Base-by-base conservation (phyloP, 2,797 vertebrate species). In the Notolepis coatsorum region DNA sequence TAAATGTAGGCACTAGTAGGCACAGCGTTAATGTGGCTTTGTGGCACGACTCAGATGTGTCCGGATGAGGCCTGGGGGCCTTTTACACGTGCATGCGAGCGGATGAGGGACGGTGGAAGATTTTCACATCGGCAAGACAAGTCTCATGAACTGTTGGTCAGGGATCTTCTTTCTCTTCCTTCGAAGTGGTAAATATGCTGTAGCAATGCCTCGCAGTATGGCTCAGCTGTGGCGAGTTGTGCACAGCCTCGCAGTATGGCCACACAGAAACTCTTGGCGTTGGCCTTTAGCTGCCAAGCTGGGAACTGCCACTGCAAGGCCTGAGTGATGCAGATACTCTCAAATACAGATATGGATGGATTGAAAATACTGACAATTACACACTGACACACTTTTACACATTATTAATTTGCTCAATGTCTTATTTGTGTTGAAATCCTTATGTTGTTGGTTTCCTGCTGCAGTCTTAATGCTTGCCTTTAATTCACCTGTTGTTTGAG, bases 1-100 rank as follows among this genome's bases (percentile, higher is more conserved):
- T 42, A 53, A 30, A 38, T 57, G 8, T 13, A 12, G 33, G 5
- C 4, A 43, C 13, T 30, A 8, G 0, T 33, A 2, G 23, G 4
- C 27, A 0, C 1, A 10, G 15, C 21, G 21, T 53, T 54, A 2
- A 2, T 54, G 39, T 35, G n/a, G 42, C 56, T 52, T 21, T 41
- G n/a, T n/a, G 12, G 39, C 38, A 21, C 20, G 4, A 55, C 31
- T 70, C 7, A 68, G 48, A 65, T 65, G 58, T 61, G 54, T 41
- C 24, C 45, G 31, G 30, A 69, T 68, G 21, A 33, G 31, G 39
- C 51, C 52, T 52, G 25, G 5, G 4, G 20, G 30, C 25, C 46
- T 75, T 58, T 75, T 37, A 43, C 65, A 68, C 48, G 52, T 51
- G 45, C 24, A 62, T 70, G 64, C 55, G 70, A 84, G 50, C 17